A percentile compares a stretch with the other conserved stretches of the same genome.
These are phyloP conservation scores for Cistogaster globosa DNA, from an alignment of 2,888 invertebrate species.

Conservation along the genomic window DNA sequence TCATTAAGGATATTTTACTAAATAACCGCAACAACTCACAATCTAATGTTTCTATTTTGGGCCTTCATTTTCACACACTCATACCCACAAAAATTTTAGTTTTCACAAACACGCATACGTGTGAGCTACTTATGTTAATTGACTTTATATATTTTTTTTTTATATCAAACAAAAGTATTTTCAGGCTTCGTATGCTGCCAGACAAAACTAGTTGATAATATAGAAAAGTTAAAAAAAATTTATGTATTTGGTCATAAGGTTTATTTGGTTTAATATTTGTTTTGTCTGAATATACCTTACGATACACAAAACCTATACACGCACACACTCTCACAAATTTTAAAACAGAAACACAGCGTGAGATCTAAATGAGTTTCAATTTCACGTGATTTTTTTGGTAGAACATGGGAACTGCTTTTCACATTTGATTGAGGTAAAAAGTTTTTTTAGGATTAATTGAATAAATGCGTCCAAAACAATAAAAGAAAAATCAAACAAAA, in stretches of 20 bases:
- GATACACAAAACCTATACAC: background rate
- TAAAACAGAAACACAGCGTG: background rate
- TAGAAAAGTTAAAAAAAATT: too few relatives aligned
- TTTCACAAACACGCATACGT: background rate
- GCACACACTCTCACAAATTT: background rate
- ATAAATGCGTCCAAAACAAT: background rate
- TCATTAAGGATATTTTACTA: constrained; percentile 37
- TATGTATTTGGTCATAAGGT: too few relatives aligned
- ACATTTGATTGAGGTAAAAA: constrained; percentile 48
- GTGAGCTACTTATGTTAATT: constrained; percentile 20
- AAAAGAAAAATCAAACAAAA: constrained; percentile 17
- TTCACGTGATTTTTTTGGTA: constrained; percentile 71
- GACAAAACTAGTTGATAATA: background rate
- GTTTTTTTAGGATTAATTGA: constrained; percentile 27
- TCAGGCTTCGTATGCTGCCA: background rate
- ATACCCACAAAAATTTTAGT: background rate
- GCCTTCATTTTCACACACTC: background rate
- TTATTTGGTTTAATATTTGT: too few relatives aligned
- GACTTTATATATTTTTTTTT: constrained; percentile 30
- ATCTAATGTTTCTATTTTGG: background rate
- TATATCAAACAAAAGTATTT: background rate
- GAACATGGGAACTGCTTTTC: constrained; percentile 68
- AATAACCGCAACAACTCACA: constrained; percentile 4
- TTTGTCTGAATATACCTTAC: background rate
- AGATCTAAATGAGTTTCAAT: constrained; percentile 45